Conservation (phyloP, 2,113 vertebrate genomes). For the Anolis carolinensis region DNA sequence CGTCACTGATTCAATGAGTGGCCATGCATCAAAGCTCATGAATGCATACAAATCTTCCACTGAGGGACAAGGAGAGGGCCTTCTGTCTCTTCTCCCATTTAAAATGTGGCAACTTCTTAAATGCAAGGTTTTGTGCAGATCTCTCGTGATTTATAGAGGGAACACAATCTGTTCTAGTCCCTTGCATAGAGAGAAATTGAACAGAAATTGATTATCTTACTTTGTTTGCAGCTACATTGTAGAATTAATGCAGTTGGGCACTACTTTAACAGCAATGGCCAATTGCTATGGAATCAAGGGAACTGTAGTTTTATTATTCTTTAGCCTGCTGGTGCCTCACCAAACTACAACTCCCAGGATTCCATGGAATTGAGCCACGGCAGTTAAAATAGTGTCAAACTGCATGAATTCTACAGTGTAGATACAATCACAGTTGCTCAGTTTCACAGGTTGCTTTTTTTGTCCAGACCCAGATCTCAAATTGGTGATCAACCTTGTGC, state of each 20-base stretch:
- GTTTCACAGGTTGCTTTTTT: background rate
- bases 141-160: background rate
- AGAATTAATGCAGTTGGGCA: no score
- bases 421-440: background rate
- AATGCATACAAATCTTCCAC: background rate
- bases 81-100: background rate
- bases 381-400: no score
- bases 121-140: background rate
- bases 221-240: no score
- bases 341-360: no score
- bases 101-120: background rate
- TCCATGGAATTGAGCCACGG: no score
- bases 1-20: no score
- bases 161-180: background rate
- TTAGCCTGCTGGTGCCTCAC: no score
- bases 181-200: background rate
- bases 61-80: background rate
- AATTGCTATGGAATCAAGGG: no score
- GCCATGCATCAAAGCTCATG: no score
- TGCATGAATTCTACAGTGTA: no score
- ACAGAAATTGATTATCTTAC: background rate
- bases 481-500: background rate
- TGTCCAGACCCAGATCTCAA: conserved; percentile 2
- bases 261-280: no score
- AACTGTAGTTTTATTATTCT: no score